These are phyloP conservation scores for Pentamera pediparva DNA, from an alignment of 53 echinoderm and acorn worm species.

Conservation along the genomic window DNA sequence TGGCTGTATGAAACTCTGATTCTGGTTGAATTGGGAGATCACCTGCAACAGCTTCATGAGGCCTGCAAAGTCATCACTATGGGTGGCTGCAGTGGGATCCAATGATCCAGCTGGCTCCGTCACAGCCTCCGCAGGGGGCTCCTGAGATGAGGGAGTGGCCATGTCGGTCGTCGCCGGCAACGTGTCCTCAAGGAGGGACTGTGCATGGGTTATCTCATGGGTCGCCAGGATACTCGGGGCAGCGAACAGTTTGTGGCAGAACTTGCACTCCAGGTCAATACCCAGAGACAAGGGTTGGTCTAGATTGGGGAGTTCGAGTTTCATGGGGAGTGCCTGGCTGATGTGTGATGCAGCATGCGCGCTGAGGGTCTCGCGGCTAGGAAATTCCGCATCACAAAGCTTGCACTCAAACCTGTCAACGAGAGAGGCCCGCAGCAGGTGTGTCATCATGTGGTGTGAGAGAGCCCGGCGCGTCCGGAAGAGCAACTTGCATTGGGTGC, in stretches of 20 bases:
- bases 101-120: background rate
- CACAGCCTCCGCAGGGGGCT: background rate
- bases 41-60: constrained; percentile 29
- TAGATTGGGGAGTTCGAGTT: background rate
- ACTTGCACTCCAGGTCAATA: constrained; percentile 30
- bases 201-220: constrained; percentile 29
- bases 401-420: constrained; percentile 7
- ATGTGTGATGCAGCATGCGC: background rate
- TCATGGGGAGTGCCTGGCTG: background rate
- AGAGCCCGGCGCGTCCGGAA: constrained; percentile 23
- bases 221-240: constrained; percentile 6
- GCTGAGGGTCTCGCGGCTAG: background rate
- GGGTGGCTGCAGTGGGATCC: background rate
- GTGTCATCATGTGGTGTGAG: background rate
- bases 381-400: constrained; percentile 10
- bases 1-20: background rate
- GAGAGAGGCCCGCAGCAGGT: background rate
- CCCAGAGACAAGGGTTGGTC: background rate
- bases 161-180: background rate
- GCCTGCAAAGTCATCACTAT: constrained; percentile 26
- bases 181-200: constrained; percentile 7
- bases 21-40: constrained; percentile 14
- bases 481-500: constrained; percentile 22
- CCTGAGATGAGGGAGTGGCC: background rate
- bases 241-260: constrained; percentile 28